Evolutionary conservation across 2,113 vertebrate species (phyloP), one percentile per base, ranked within the genome.

Genomic region (Ageneiosus marmoratus): DNA sequence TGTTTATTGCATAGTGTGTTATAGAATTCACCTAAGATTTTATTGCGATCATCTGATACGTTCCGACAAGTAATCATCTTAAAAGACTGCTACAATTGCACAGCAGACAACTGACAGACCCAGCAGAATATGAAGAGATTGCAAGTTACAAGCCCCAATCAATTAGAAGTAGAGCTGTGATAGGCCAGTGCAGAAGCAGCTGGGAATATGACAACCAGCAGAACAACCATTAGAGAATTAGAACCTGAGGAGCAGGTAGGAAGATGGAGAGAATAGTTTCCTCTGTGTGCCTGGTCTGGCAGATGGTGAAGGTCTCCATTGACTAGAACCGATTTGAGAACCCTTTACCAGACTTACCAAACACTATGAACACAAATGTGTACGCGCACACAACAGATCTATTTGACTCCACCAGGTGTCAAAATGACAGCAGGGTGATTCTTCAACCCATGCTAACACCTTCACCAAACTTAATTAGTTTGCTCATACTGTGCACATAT

Each of bases 371-470:
- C 90, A 76, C 80, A 84, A 89, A 91, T 89, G 89, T 90, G 88
- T 91, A 91, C 89, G 89, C 92, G 89, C 91, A 85, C 90, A 90
- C 91, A 92, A 92, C 91, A 92, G 90, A 90, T 92, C 90, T 89
- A 91, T 81, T 88, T 92, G 93, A 93, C 92, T 91, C 90, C 90
- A 91, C 88, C 8, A 90, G 88, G 90, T 88, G 88, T 90, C 74
- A 72, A 55, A 83, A 82, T 69, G 77, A 77, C 92, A 90, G 90
- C 79, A 85, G 92, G 91, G 87, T 88, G 87, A 87, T 93, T 92
- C 92, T 90, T 79, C 83, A 92, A 91, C 90, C 93, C 90, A 92
- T 91, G 91, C 89, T 85, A 77, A 88, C 86, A 27, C 89, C 83
- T 44, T 84, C 20, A 73, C 60, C 84, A 84, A 85, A 63, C 53